Evolutionary conservation across 2,797 vertebrate species (phyloP), one percentile per base, ranked within the genome.

Genomic region (Capromys pilorides): DNA sequence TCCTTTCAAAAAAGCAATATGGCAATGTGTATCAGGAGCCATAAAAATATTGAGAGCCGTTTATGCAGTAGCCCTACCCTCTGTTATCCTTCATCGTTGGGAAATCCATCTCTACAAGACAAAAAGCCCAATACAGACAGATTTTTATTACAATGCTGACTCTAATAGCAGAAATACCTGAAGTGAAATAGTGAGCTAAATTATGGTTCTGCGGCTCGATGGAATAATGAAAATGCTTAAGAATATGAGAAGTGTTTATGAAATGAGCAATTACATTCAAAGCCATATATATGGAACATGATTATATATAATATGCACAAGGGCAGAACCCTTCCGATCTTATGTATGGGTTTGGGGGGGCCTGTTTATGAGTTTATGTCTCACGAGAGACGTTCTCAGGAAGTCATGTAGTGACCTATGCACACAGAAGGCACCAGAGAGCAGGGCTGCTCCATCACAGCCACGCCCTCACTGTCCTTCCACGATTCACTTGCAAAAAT

Each of bases 201-300:
- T 95, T 89, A 87, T 73, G 51, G 90, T 41, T 51, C 84, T 57
- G 39, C 18, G 54, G 67, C n/a, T 91, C n/a, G 2, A 24, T 64
- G 71, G 71, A 87, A 90, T 95, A 78, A 94, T 95, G 93, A 89
- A 79, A 94, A 84, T 73, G 73, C 87, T 84, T 91, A 89, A 84
- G 84, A 84, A 78, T 51, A 26, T 67, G 49, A 18, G 51, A 90
- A 82, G 92, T 91, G 78, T 91, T 88, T 95, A 71, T 89, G 91
- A 92, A 96, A 90, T 62, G 93, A 94, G 64, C 95, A 39, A 36
- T 49, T 94, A 91, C 92, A 57, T 95, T 90, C 86, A 79, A 90
- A 91, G 90, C 80, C 86, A 18, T 71, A 49, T n/a, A 54, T n/a
- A 21, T 57, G 33, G 77, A 87, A 66, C 51, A 28, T n/a, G 39